Evolutionary conservation across 2,113 vertebrate species (phyloP).

Genomic region (Hyperopisus bebe): DNA sequence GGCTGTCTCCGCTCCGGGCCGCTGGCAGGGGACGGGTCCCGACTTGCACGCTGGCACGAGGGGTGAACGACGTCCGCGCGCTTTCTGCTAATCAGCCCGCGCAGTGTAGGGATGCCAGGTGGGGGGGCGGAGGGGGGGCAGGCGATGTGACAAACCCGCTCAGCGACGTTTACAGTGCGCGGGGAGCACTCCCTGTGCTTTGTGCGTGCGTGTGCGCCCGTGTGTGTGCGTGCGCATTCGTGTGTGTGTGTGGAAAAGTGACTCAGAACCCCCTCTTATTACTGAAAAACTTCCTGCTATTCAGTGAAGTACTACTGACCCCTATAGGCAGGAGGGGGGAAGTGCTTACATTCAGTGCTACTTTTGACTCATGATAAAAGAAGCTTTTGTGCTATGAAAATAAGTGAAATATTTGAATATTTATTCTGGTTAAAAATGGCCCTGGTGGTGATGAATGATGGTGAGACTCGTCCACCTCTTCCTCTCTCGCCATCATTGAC

Average conservation of each 20-base stretch:
- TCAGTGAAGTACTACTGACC: constrained; percentile 91
- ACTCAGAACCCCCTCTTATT: constrained; percentile 36
- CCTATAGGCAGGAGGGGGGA: constrained; percentile 78
- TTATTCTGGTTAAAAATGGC: neutral
- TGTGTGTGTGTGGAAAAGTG: constrained; percentile 11
- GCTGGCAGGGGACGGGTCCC: constrained; percentile 58
- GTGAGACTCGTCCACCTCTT: neutral
- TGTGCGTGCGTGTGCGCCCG: constrained; percentile 33
- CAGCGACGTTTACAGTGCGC: neutral
- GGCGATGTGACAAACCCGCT: constrained; percentile 42
- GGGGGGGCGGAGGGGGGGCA: constrained; percentile 29
- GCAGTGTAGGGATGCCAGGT: constrained; percentile 55
- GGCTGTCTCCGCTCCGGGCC: constrained; percentile 70
- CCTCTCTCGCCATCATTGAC: neutral
- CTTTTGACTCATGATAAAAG: neutral
- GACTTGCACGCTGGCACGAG: constrained; percentile 61
- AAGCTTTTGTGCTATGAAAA: neutral
- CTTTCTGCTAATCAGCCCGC: constrained; percentile 73
- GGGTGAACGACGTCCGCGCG: constrained; percentile 69
- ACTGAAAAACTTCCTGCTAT: constrained; percentile 62
- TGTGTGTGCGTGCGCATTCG: constrained; percentile 36
- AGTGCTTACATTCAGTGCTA: neutral
- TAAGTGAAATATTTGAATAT: neutral
- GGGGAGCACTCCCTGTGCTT: neutral
- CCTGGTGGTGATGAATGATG: no score